Evolutionary conservation across 2,888 invertebrate species (phyloP).

Genomic region (Caenorhabditis becei): DNA sequence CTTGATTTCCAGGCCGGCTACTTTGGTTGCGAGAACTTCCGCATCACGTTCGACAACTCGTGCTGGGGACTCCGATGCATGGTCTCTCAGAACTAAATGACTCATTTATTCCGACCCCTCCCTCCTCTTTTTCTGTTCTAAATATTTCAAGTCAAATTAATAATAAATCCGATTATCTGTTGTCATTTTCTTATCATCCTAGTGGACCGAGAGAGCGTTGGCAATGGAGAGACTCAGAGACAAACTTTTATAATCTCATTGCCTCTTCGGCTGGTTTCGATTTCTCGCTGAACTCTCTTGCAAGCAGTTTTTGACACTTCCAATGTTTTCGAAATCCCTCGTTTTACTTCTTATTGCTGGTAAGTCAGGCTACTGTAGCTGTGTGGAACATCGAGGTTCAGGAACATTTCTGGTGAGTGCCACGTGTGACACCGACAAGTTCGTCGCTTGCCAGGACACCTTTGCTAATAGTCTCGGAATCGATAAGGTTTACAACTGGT

Average conservation of each 20-base stretch:
- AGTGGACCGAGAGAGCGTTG: not conserved
- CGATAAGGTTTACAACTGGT: slow-evolving; percentile 55
- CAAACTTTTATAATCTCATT: not conserved
- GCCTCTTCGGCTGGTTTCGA: not conserved
- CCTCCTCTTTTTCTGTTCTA: not conserved
- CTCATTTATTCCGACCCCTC: not conserved
- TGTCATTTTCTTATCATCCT: slow-evolving; percentile 26
- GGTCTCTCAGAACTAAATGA: slow-evolving; percentile 25
- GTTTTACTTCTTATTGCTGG: not conserved
- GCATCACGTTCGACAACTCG: slow-evolving; percentile 70
- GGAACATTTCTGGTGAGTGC: slow-evolving; percentile 5
- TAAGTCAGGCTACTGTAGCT: not conserved
- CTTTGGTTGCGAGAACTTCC: slow-evolving; percentile 74
- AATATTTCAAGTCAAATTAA: slow-evolving; percentile 9
- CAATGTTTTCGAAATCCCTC: not conserved
- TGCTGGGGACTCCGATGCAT: slow-evolving; percentile 68
- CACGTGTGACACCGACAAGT: slow-evolving; percentile 54
- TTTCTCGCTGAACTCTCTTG: not conserved
- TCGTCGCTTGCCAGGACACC: slow-evolving; percentile 57
- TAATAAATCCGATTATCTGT: slow-evolving; percentile 42
- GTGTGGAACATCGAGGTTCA: not conserved
- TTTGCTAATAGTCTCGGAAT: slow-evolving; percentile 59
- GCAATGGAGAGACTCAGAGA: slow-evolving; percentile 2
- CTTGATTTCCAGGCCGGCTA: slow-evolving; percentile 62
- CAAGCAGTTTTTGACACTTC: not conserved